Conservation (phyloP, 2,888 invertebrate species). For the Hypselothyrea guttata region DNA sequence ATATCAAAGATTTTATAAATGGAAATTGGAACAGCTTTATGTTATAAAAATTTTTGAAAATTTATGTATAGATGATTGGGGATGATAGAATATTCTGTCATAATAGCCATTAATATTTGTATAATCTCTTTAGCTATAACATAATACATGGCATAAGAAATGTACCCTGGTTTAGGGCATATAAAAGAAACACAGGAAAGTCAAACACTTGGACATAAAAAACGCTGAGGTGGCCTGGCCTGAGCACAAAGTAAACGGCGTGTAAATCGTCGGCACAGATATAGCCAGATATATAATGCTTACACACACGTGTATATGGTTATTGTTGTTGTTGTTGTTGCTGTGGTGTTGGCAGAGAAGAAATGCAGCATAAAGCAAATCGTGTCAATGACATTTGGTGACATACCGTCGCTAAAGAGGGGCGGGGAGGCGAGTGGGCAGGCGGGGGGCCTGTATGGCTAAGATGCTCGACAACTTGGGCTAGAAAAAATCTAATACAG, state of each 20-base stretch:
- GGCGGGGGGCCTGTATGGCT: not conserved
- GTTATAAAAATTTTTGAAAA: too few species aligned
- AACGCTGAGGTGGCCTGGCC: slow-evolving; percentile 65
- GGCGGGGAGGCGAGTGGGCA: not conserved
- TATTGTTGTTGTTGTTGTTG: slow-evolving; percentile 29
- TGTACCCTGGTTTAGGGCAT: not conserved
- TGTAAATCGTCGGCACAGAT: slow-evolving; percentile 61
- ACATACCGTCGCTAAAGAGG: slow-evolving; percentile 46
- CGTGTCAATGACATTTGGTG: slow-evolving; percentile 76
- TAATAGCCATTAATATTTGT: too few species aligned
- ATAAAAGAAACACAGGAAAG: slow-evolving; percentile 33
- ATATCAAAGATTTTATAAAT: too few species aligned
- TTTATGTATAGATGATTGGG: too few species aligned
- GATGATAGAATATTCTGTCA: too few species aligned
- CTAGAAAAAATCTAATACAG: slow-evolving; percentile 66
- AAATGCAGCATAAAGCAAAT: slow-evolving; percentile 75
- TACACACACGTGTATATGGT: slow-evolving; percentile 17
- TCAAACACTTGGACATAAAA: slow-evolving; percentile 46
- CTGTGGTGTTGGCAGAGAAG: slow-evolving; percentile 17
- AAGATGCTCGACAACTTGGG: slow-evolving; percentile 43
- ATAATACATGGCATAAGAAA: too few species aligned
- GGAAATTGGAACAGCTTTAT: too few species aligned
- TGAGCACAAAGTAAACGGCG: slow-evolving; percentile 52
- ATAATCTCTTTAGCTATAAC: too few species aligned
- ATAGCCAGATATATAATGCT: slow-evolving; percentile 44